Base-by-base conservation (phyloP, 2,888 invertebrate genomes). In the Erynnis tages region DNA sequence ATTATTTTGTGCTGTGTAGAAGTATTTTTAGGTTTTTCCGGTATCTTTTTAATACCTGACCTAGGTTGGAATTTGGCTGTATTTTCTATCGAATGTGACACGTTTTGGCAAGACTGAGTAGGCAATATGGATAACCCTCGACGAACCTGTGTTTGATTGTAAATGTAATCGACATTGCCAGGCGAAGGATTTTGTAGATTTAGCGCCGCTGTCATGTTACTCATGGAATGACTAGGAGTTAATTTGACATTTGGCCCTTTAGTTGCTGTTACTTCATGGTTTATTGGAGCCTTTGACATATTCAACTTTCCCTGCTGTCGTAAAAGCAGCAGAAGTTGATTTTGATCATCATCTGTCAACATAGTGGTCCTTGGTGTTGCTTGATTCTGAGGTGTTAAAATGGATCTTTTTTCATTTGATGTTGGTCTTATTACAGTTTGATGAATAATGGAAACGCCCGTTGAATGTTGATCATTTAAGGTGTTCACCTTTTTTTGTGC, bases 271-370 rank as follows among this genome's bases (percentile, higher is more conserved):
- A n/a, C n/a, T n/a, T n/a, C n/a, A n/a, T n/a, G n/a, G n/a, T n/a
- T 35, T 29, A 50, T 7, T 25, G 30, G 35, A 1, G 44, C 38
- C 19, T 27, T 57, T 16, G 44, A 32, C 1, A 58, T 35, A 56
- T 73, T 73, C 30, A 76, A 60, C 60, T 71, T 74, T 52, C 61
- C 76, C 58, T 82, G 69, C 53, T 84, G 84, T 48, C 73, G 66
- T 40, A 83, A 57, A 46, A 87, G 65, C 19, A 63, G 59, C 14
- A 77, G 10, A 35, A 87, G 54, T 37, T 87, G 83, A 38, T 72
- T 65, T 55, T 81, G 79, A 56, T 85, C 84, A 38, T 67, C 74
- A 53, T 82, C 78, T 6, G 75, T 69, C 27, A 82, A 55, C 23
- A 50, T 34, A 19, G 57, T 44, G 14, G 55, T 43, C 25, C 32